phyloP scores from a whole-genome alignment of 2,797 vertebrate species.

The Etheostoma nigrum region DNA sequence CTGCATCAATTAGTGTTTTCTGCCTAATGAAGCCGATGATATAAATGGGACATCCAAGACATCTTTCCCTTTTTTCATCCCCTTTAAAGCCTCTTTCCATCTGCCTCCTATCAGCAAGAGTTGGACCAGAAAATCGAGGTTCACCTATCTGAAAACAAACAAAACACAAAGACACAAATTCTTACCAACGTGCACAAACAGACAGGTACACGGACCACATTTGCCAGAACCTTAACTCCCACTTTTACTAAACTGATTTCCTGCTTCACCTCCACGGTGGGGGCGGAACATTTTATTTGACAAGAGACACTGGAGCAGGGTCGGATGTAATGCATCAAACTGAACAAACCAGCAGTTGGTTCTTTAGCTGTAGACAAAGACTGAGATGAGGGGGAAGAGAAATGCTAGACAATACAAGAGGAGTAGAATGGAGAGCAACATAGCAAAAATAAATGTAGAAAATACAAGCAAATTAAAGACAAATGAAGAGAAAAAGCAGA shows the following conservation, averaged over 20 bases:
- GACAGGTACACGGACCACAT: constrained; percentile 1
- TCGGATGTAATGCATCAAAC: constrained; percentile 16
- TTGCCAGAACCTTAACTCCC: not conserved
- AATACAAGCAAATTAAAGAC: not conserved
- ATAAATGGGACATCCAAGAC: not conserved
- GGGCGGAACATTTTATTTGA: constrained; percentile 25
- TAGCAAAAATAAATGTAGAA: not conserved
- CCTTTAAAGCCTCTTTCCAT: constrained; percentile 34
- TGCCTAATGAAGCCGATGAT: constrained; percentile 3
- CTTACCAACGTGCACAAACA: not conserved
- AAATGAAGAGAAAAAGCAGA: not conserved
- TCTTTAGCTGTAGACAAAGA: not conserved
- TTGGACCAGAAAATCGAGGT: constrained; percentile 11
- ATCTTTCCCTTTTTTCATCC: not conserved
- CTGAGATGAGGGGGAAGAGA: not conserved
- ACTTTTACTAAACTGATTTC: constrained; percentile 24
- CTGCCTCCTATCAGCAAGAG: constrained; percentile 25
- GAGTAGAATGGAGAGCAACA: constrained; percentile 10
- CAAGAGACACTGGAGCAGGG: not conserved
- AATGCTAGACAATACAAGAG: not conserved
- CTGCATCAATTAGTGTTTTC: not conserved
- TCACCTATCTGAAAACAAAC: constrained; percentile 14
- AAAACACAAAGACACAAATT: not conserved
- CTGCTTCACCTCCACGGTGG: not conserved
- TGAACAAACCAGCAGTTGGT: constrained; percentile 15